Conservation (phyloP, 1,140 invertebrate genomes). For the Manduca sexta region DNA sequence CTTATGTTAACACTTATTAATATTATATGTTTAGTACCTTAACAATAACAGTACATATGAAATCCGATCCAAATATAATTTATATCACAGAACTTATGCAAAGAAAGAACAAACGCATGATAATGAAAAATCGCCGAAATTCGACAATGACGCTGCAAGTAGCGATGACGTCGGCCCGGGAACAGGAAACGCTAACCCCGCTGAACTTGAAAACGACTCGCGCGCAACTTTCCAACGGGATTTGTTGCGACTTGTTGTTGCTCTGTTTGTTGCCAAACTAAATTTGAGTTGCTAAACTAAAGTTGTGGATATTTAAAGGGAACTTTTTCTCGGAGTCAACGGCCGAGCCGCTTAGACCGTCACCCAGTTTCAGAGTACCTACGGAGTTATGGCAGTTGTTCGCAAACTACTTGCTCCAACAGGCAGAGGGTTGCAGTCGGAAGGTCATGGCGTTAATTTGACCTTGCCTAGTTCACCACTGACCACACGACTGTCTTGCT, state of each 20-base stretch:
- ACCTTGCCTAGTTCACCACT: slow-evolving; percentile 60
- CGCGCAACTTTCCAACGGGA: slow-evolving; percentile 63
- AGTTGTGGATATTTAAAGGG: slow-evolving; percentile 72
- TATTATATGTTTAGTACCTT: too few relatives aligned
- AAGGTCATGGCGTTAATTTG: slow-evolving; percentile 69
- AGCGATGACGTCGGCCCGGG: too few relatives aligned
- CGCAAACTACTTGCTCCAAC: slow-evolving; percentile 62
- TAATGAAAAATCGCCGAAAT: too few relatives aligned
- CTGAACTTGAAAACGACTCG: slow-evolving; percentile 70
- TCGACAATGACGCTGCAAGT: too few relatives aligned
- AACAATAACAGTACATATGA: too few relatives aligned
- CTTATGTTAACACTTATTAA: too few relatives aligned
- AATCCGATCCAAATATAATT: too few relatives aligned
- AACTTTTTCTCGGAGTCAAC: slow-evolving; percentile 73
- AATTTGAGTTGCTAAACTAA: slow-evolving; percentile 73
- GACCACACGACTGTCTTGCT: slow-evolving; percentile 5
- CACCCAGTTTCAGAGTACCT: slow-evolving; percentile 69
- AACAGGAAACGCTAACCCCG: slow-evolving; percentile 1
- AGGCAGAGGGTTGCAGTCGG: slow-evolving; percentile 56
- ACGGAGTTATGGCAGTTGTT: slow-evolving; percentile 72
- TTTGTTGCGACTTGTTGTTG: slow-evolving; percentile 70
- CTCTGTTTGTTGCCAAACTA: slow-evolving; percentile 69
- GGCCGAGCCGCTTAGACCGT: slow-evolving; percentile 59
- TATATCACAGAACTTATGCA: too few relatives aligned
- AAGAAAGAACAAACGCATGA: too few relatives aligned